Evolutionary conservation across 2,888 invertebrate genomes (phyloP).

Genomic region (Caenorhabditis panamensis): DNA sequence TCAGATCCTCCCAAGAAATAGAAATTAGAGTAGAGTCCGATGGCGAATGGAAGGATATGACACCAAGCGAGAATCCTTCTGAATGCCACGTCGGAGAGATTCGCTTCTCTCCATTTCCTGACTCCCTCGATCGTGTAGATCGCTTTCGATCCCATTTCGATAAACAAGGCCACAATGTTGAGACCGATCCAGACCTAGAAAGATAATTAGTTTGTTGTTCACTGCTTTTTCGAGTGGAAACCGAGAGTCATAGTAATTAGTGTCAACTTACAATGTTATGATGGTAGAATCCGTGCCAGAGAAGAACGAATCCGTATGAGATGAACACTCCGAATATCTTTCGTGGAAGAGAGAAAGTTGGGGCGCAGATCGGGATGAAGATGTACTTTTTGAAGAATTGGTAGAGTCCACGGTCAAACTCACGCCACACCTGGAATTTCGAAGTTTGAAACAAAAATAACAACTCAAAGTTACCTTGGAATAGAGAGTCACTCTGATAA

Average conservation of each 20-base stretch:
- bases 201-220: conserved; percentile 6
- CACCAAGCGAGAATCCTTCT: conserved; percentile 77
- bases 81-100: conserved; percentile 76
- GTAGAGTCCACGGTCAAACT: conserved; percentile 83
- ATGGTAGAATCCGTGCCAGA: conserved; percentile 83
- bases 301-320: conserved; percentile 82
- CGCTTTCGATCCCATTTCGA: conserved; percentile 80
- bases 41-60: conserved; percentile 80
- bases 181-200: conserved; percentile 82
- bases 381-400: conserved; percentile 83
- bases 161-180: conserved; percentile 82
- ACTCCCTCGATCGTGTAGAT: conserved; percentile 75
- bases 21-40: conserved; percentile 81
- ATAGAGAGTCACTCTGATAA: conserved; percentile 82
- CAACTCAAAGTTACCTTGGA: conserved; percentile 78
- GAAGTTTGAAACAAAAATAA: not conserved
- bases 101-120: conserved; percentile 69
- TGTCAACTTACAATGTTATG: conserved; percentile 79
- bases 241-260: not conserved
- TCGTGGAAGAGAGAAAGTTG: conserved; percentile 81
- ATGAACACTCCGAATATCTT: conserved; percentile 82
- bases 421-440: conserved; percentile 82
- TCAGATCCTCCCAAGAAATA: conserved; percentile 80
- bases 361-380: conserved; percentile 83
- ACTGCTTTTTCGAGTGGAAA: not conserved